These are phyloP conservation scores for Siniperca undulata DNA, from an alignment of 2,797 vertebrate species.

Conservation along the genomic window DNA sequence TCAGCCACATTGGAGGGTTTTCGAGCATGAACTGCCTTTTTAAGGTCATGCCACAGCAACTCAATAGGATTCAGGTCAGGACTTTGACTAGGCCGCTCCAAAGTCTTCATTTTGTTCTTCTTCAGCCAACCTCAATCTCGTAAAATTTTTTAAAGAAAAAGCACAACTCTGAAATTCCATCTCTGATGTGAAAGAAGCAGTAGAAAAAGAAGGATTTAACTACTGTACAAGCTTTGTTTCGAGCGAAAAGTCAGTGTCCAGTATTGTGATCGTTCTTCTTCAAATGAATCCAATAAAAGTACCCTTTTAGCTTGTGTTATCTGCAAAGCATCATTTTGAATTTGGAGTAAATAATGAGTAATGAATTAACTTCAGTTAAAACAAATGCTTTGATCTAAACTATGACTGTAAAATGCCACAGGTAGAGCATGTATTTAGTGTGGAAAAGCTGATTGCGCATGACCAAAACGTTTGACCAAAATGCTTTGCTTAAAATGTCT, in stretches of 20 bases:
- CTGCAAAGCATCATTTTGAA: slow-evolving; percentile 8
- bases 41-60: too few relatives aligned
- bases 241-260: neutral
- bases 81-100: too few relatives aligned
- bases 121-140: too few relatives aligned
- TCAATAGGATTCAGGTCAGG: too few relatives aligned
- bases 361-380: slow-evolving; percentile 10
- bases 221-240: neutral
- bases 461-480: slow-evolving; percentile 23
- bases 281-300: slow-evolving; percentile 16
- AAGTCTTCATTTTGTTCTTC: too few relatives aligned
- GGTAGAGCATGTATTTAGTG: neutral
- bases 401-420: neutral
- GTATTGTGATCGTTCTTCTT: neutral
- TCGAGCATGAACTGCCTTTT: too few relatives aligned
- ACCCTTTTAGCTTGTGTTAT: neutral
- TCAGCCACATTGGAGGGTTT: too few relatives aligned
- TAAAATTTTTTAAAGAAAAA: too few relatives aligned
- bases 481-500: slow-evolving; percentile 49
- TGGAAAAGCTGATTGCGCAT: slow-evolving; percentile 23
- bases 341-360: slow-evolving; percentile 2
- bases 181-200: slow-evolving; percentile 1
- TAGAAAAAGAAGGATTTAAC: neutral
- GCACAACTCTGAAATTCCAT: neutral
- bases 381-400: slow-evolving; percentile 8